Conservation (phyloP, 1,140 invertebrate genomes). For the Drosophila cardini region DNA sequence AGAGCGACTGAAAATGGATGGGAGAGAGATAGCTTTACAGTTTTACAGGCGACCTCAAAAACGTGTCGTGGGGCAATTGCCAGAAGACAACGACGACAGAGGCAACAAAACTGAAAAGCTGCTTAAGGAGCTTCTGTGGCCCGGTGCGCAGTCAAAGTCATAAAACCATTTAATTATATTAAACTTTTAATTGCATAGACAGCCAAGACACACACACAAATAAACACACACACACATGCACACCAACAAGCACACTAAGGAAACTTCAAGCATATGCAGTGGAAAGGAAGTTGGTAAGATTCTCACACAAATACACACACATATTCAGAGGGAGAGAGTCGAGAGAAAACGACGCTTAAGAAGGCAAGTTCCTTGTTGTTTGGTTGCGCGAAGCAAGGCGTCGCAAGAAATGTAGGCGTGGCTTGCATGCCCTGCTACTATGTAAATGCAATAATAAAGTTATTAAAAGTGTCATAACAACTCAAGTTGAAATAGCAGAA, state of each 20-base stretch:
- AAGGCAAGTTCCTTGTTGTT: slow-evolving; percentile 60
- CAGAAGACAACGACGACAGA: slow-evolving; percentile 28
- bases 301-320: slow-evolving; percentile 9
- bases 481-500: slow-evolving; percentile 83
- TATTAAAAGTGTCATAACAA: slow-evolving; percentile 85
- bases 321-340: not conserved
- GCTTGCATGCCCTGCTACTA: slow-evolving; percentile 62
- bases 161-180: slow-evolving; percentile 85
- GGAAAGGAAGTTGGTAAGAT: slow-evolving; percentile 26
- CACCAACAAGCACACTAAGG: slow-evolving; percentile 22
- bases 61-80: slow-evolving; percentile 48
- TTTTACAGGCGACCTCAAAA: slow-evolving; percentile 34
- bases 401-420: slow-evolving; percentile 1
- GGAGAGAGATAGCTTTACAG: slow-evolving; percentile 28
- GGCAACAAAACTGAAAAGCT: slow-evolving; percentile 40
- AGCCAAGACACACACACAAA: slow-evolving; percentile 63
- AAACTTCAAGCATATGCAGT: slow-evolving; percentile 67
- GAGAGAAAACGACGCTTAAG: slow-evolving; percentile 31
- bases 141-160: slow-evolving; percentile 75
- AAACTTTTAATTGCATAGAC: slow-evolving; percentile 85
- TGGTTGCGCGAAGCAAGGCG: slow-evolving; percentile 8
- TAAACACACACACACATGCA: slow-evolving; percentile 38
- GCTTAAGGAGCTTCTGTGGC: slow-evolving; percentile 43
- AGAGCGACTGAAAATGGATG: not conserved
- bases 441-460: slow-evolving; percentile 85